Base-by-base conservation (phyloP, 2,888 invertebrate genomes). In the Erynnis tages region DNA sequence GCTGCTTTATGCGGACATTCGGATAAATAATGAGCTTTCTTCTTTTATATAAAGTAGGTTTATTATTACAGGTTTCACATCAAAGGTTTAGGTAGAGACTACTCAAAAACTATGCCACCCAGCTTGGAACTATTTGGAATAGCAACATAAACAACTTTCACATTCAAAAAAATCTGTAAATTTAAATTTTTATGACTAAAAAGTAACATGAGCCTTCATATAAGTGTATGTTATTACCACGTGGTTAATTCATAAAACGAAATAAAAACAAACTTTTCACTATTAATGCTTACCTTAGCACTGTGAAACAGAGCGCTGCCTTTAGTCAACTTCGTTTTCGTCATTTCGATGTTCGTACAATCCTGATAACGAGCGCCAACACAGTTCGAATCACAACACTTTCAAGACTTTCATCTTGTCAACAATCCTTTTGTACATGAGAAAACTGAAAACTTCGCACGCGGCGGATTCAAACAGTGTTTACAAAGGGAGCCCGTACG, bases 291-390 rank as follows among this genome's bases (percentile, higher is more conserved):
- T 76, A 94, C 94, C 94, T 94, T 94, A 48, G 94, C 93, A 71
- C 94, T 92, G 82, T 94, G 94, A 79, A 92, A 94, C 54, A 94
- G 90, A 61, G 94, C 94, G 71, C 90, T 91, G 57, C 88, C 90
- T 69, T 89, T 74, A 50, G 87, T 90, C 63, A 77, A 74, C 74
- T 91, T 92, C 54, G 91, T 90, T 77, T 92, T 92, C 64, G 91
- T 91, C 91, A 92, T 92, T 49, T 43, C 46, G 54, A 60, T 35
- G 8, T 34, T 43, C 27, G 34, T 34, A 25, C 32, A 76, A 77
- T 78, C 82, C 80, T 57, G 62, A 62, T 58, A 61, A 65, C 49
- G 32, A 56, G 73, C 76, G 78, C 74, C 66, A 61, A 65, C 82
- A 82, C 78, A 76, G 78, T 77, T 78, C 68, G 65, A 72, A 76